Conservation (phyloP, 30 jellyfish, hydroid and myxozoan species). For the Cassiopea andromeda region DNA sequence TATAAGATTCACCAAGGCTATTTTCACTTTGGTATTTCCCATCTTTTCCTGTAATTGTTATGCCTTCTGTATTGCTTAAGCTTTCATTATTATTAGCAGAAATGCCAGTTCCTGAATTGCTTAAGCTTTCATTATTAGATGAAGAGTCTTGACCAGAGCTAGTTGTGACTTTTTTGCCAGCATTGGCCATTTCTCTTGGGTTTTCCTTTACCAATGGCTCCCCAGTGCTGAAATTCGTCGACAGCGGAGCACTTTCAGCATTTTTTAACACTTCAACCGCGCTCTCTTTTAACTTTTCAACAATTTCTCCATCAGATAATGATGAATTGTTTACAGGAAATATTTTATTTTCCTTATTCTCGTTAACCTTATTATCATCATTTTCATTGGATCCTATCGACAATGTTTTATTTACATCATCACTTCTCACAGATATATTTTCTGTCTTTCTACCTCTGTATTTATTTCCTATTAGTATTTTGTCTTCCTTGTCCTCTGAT, state of each 20-base stretch:
- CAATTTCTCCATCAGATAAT: slow-evolving; percentile 53
- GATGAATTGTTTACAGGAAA: slow-evolving; percentile 43
- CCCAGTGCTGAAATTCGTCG: slow-evolving; percentile 3
- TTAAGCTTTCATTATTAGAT: background rate
- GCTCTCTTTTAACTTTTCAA: slow-evolving; percentile 36
- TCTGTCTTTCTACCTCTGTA: background rate
- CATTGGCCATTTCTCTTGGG: background rate
- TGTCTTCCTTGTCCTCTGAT: background rate
- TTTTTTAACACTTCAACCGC: slow-evolving; percentile 28
- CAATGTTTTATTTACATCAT: background rate
- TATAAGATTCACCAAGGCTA: background rate
- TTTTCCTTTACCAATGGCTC: slow-evolving; percentile 32
- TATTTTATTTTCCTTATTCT: background rate
- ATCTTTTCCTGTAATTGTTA: background rate
- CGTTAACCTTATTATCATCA: background rate
- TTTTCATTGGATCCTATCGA: background rate
- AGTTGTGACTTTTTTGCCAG: background rate
- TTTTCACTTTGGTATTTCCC: background rate
- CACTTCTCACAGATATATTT: background rate
- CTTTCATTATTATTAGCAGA: background rate
- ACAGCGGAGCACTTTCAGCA: background rate
- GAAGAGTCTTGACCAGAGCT: background rate
- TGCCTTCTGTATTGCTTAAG: background rate
- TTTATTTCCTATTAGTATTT: background rate
- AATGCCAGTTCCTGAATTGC: background rate